Conservation (phyloP, 2,797 vertebrate species). For the Stomatorhinus walkeri region DNA sequence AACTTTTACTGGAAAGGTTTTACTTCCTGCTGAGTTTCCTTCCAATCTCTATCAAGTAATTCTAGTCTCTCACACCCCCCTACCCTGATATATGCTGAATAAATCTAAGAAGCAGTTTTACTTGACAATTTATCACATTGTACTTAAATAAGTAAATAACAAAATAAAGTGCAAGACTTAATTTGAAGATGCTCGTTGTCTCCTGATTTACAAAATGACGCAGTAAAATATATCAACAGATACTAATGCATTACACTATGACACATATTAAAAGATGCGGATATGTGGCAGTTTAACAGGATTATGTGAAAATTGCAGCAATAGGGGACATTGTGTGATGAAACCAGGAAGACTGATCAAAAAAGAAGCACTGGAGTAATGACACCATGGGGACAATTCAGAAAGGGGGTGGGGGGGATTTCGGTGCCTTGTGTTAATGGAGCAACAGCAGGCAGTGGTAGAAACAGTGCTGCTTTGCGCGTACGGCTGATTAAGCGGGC, state of each 20-base stretch:
- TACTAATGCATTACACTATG: neutral
- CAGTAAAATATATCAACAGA: neutral
- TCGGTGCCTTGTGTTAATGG: slow-evolving; percentile 12
- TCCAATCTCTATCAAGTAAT: neutral
- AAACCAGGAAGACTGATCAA: neutral
- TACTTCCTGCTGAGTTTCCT: slow-evolving; percentile 56
- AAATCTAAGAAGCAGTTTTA: slow-evolving; percentile 5
- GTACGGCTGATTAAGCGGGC: slow-evolving; percentile 24
- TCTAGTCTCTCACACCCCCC: neutral
- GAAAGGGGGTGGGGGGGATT: neutral
- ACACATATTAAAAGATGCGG: neutral
- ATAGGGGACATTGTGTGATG: slow-evolving; percentile 1
- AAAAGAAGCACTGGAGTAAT: neutral
- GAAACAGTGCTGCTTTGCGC: slow-evolving; percentile 14
- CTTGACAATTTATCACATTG: slow-evolving; percentile 21
- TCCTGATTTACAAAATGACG: neutral
- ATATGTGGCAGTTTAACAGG: neutral
- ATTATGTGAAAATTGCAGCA: neutral
- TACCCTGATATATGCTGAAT: slow-evolving; percentile 2
- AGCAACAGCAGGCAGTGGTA: slow-evolving; percentile 20
- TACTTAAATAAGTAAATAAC: slow-evolving; percentile 44
- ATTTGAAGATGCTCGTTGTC: slow-evolving; percentile 13
- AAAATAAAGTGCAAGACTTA: slow-evolving; percentile 50
- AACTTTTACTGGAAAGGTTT: slow-evolving; percentile 72
- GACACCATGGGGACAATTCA: neutral